Conservation (phyloP, 2,113 vertebrate species). For the Chlorodrepanis virens region DNA sequence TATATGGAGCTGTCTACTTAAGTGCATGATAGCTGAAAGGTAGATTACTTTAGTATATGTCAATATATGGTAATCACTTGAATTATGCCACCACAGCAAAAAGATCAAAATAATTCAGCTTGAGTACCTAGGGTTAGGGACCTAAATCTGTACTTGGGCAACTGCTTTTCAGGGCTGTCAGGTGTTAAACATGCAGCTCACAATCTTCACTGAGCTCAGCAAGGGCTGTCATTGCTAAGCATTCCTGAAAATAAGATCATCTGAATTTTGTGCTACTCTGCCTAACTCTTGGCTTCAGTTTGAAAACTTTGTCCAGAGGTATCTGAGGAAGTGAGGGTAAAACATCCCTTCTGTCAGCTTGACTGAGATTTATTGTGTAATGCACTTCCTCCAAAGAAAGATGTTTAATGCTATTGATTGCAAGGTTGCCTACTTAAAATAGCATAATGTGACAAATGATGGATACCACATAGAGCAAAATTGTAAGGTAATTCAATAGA, state of each 20-base stretch:
- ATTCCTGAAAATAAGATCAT: background rate
- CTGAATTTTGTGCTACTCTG: background rate
- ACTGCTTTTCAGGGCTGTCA: background rate
- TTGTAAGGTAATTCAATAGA: constrained; percentile 26
- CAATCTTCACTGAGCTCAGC: background rate
- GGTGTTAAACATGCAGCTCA: background rate
- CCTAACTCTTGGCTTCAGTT: background rate
- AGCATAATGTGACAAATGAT: constrained; percentile 52
- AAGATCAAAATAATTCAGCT: background rate
- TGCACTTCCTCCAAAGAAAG: constrained; percentile 19
- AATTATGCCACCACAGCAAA: constrained; percentile 1
- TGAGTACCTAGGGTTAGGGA: background rate
- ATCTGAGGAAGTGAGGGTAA: background rate
- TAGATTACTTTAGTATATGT: background rate
- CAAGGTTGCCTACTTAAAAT: constrained; percentile 48
- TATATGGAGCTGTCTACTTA: background rate
- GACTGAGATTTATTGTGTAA: background rate
- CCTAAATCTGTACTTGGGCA: background rate
- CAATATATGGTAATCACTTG: constrained; percentile 39
- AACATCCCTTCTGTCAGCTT: background rate
- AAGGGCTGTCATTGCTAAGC: background rate
- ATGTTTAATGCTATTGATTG: constrained; percentile 53
- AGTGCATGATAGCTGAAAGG: background rate
- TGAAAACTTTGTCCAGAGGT: background rate
- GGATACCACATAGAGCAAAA: background rate